Evolutionary conservation across 64 coral and sea anemone species (phyloP).

Genomic region (Actinia equina): DNA sequence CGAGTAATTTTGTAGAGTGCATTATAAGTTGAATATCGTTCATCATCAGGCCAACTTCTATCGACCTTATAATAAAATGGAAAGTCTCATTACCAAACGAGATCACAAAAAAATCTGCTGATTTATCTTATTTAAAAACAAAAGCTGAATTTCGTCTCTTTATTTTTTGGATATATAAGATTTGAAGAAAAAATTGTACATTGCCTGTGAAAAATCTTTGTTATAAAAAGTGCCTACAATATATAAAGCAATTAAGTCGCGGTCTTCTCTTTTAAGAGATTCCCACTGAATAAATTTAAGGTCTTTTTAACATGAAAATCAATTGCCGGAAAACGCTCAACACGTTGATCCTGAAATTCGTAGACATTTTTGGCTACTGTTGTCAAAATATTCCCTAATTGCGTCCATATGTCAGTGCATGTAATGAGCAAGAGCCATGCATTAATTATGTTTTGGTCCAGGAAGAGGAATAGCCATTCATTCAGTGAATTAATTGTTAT

Average conservation of each 20-base stretch:
- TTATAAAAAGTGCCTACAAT: neutral
- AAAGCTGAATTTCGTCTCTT: neutral
- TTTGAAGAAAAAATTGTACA: neutral
- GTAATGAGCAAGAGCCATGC: neutral
- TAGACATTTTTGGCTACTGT: neutral
- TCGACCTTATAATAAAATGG: too few species aligned
- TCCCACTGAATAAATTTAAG: neutral
- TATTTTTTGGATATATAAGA: neutral
- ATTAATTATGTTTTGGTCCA: neutral
- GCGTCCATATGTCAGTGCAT: too few species aligned
- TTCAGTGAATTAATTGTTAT: neutral
- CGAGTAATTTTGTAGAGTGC: too few species aligned
- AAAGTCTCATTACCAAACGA: too few species aligned
- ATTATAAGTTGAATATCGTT: too few species aligned
- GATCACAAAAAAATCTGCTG: too few species aligned
- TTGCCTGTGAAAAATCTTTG: neutral
- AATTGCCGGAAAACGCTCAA: neutral
- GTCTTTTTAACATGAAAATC: neutral
- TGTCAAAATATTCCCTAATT: neutral
- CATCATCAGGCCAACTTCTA: too few species aligned
- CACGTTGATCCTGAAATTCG: neutral
- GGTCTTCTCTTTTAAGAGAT: neutral
- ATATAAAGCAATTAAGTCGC: neutral
- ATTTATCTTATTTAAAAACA: too few species aligned
- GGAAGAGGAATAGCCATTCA: neutral